Conservation (phyloP, 2,113 vertebrate species). For the Ictalurus punctatus region DNA sequence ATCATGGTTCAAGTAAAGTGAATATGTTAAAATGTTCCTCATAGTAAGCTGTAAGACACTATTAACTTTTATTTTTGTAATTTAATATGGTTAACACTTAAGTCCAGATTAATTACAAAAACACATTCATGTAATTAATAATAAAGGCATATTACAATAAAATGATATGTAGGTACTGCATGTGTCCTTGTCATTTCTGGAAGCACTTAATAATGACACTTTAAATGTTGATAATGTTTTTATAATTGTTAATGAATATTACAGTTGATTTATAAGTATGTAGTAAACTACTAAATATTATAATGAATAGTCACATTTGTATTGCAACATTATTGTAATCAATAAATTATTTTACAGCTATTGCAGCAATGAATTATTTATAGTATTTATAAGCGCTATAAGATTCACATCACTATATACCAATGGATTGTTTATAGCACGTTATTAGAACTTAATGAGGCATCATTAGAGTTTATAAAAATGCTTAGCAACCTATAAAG, state of each 20-base stretch:
- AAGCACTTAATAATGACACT: background rate
- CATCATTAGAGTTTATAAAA: background rate
- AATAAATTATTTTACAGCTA: too few relatives aligned
- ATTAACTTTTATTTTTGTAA: background rate
- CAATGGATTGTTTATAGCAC: background rate
- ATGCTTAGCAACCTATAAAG: background rate
- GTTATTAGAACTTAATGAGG: background rate
- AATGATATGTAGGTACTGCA: background rate
- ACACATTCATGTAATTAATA: background rate
- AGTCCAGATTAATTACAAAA: background rate
- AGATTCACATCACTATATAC: background rate
- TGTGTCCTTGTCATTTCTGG: background rate
- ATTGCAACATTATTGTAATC: background rate
- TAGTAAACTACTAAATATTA: background rate
- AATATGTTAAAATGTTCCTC: background rate
- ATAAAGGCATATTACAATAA: background rate
- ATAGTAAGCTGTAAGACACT: background rate
- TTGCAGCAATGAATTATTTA: background rate
- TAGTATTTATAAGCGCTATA: background rate
- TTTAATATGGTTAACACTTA: background rate
- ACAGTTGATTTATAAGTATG: background rate
- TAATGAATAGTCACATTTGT: background rate
- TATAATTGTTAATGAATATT: background rate
- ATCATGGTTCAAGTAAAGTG: background rate
- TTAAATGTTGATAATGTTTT: background rate